Evolutionary conservation across 2,888 invertebrate genomes (phyloP).

Genomic region (Ceramica pisi): DNA sequence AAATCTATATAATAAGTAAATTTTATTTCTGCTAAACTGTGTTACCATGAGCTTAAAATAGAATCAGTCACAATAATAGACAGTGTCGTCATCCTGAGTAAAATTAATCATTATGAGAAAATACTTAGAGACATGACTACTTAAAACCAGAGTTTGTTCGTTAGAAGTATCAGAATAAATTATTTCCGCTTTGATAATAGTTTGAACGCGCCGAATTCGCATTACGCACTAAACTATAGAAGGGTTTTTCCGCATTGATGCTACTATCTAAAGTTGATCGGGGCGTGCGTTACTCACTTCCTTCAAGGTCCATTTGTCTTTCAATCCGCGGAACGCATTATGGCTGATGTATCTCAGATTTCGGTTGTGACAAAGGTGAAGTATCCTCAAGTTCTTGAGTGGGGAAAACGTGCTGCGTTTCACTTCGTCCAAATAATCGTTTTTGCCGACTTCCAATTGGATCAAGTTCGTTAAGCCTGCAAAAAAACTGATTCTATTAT

Average conservation of each 20-base stretch:
- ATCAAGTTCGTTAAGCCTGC: slow-evolving; percentile 89
- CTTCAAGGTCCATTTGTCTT: slow-evolving; percentile 88
- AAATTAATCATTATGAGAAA: slow-evolving; percentile 66
- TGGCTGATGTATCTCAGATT: slow-evolving; percentile 91
- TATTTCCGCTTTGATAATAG: slow-evolving; percentile 52
- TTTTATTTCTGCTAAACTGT: slow-evolving; percentile 42
- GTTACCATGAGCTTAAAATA: slow-evolving; percentile 67
- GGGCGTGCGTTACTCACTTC: slow-evolving; percentile 82
- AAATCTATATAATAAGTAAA: slow-evolving; percentile 59
- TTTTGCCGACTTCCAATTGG: slow-evolving; percentile 91
- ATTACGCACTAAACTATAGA: slow-evolving; percentile 28
- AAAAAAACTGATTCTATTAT: slow-evolving; percentile 69
- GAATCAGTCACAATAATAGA: slow-evolving; percentile 68
- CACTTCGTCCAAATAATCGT: slow-evolving; percentile 90
- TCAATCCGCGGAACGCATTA: slow-evolving; percentile 89
- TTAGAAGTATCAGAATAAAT: slow-evolving; percentile 35
- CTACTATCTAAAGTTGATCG: slow-evolving; percentile 27
- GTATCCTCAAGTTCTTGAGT: slow-evolving; percentile 83
- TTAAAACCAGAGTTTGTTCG: slow-evolving; percentile 41
- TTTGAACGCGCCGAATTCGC: slow-evolving; percentile 40
- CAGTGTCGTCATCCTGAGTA: slow-evolving; percentile 68
- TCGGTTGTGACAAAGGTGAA: slow-evolving; percentile 89
- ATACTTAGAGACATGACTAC: slow-evolving; percentile 32
- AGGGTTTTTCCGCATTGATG: slow-evolving; percentile 47
- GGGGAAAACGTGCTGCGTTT: slow-evolving; percentile 89